Conservation (phyloP, 2,797 vertebrate genomes). For the Melanotaenia boesemani region DNA sequence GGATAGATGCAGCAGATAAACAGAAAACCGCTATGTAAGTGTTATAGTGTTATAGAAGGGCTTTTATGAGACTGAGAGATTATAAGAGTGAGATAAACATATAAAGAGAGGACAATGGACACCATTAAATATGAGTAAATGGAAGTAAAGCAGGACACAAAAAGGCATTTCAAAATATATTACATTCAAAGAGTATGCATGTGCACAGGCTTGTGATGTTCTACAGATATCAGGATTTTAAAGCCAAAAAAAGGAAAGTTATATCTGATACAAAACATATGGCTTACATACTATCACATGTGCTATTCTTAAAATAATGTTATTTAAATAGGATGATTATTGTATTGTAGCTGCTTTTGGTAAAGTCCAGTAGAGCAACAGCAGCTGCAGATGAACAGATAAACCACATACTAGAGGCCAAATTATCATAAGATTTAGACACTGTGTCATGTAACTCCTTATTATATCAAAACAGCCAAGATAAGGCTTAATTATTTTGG, state of each 20-base stretch:
- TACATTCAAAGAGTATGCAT: no score
- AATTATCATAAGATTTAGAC: not conserved
- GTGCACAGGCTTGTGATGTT: no score
- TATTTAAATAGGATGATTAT: not conserved
- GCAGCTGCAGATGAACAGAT: not conserved
- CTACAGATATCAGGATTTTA: no score
- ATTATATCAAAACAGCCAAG: no score
- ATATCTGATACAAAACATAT: not conserved
- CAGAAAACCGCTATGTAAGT: not conserved
- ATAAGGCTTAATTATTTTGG: no score
- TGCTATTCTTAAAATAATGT: not conserved
- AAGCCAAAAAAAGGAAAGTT: no score
- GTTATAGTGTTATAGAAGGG: not conserved
- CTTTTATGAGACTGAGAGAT: slow-evolving; percentile 6
- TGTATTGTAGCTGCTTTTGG: not conserved
- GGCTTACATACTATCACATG: not conserved
- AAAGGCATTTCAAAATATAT: no score
- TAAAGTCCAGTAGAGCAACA: no score
- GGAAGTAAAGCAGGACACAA: not conserved
- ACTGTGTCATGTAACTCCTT: not conserved
- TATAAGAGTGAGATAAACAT: not conserved
- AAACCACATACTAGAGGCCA: not conserved
- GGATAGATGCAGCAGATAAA: not conserved
- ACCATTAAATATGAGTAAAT: not conserved
- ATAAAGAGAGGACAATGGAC: not conserved